Conservation (phyloP, 2,113 vertebrate genomes). For the Colossoma macropomum region DNA sequence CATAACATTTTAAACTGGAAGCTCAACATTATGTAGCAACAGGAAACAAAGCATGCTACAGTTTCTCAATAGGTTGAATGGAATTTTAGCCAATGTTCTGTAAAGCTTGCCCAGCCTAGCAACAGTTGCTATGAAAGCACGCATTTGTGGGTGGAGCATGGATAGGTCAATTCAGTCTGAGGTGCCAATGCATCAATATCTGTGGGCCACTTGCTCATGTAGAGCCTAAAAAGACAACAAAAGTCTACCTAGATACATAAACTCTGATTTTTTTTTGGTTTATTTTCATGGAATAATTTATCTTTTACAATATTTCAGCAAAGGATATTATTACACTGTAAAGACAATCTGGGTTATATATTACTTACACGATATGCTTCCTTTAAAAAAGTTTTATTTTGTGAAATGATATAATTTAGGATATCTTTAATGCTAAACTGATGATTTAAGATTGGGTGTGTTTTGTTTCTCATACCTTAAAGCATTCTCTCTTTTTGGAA, state of each 20-base stretch:
- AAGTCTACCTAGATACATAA: no score
- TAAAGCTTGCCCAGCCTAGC: not conserved
- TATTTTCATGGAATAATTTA: not conserved
- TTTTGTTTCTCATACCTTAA: not conserved
- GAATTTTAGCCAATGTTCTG: not conserved
- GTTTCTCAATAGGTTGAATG: not conserved
- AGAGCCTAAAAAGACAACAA: not conserved
- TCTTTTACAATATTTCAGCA: not conserved
- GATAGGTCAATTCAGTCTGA: not conserved
- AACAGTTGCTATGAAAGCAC: not conserved
- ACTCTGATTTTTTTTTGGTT: not conserved
- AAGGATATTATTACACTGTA: not conserved
- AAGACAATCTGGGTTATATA: not conserved
- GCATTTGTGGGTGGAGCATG: not conserved
- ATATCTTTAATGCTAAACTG: not conserved
- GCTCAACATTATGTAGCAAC: not conserved
- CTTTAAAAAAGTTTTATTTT: conserved; percentile 17
- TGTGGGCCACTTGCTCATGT: not conserved
- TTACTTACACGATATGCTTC: not conserved
- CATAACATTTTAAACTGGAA: not conserved
- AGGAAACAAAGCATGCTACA: not conserved
- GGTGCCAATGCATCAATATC: not conserved
- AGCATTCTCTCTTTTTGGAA: not conserved
- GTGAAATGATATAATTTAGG: not conserved
- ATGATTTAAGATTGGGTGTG: not conserved